Evolutionary conservation across 2,797 vertebrate species (phyloP), one percentile per base, ranked within the genome.

Genomic region (Brachymystax lenok): DNA sequence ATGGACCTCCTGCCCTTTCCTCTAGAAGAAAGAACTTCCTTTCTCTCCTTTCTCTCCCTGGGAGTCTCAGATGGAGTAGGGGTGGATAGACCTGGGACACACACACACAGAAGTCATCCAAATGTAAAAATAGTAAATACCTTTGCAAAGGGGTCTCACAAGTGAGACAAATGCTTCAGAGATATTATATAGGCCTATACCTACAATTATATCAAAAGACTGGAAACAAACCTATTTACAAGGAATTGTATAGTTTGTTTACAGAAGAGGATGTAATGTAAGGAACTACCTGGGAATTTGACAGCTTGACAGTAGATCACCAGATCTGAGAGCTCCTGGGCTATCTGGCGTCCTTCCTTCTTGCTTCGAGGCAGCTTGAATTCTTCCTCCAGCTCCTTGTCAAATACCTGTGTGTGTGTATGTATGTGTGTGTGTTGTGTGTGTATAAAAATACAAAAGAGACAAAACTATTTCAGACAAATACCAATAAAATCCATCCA

Each of bases 261-360:
- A 63, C 59, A 63, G 21, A 27, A 63, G 21, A 56, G 0, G 1
- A 4, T 59, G 12, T 76, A 51, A 6, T 5, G 17, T 21, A 5
- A 10, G 79, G 21, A 61, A 92, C 89, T 93, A 99, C 98, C 98
- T 28, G 98, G 97, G 83, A 99, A 99, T 88, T 99, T 99, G 63
- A 99, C 95, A 13, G 98, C 98, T 92, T 99, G 98, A 90, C 98
- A 99, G 91, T 99, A 99, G 92, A 99, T 99, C 86, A 99, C 88
- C 74, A 99, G 96, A 88, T 99, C 98, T 0, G 98, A 99, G 50
- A 99, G 94, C 85, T 99, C 98, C 78, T 98, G 98, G 30, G 98
- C 98, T 30, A 99, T 99, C 91, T 99, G 98, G 80, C 98, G 95
- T 90, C 97, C 99, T 92, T 99, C 98, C 88, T 99, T 99, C 93